Percentiles rank a stretch among this genome's conserved stretches.
Conservation (phyloP, 2,888 invertebrate genomes). For the Linnaemya tessellans region DNA sequence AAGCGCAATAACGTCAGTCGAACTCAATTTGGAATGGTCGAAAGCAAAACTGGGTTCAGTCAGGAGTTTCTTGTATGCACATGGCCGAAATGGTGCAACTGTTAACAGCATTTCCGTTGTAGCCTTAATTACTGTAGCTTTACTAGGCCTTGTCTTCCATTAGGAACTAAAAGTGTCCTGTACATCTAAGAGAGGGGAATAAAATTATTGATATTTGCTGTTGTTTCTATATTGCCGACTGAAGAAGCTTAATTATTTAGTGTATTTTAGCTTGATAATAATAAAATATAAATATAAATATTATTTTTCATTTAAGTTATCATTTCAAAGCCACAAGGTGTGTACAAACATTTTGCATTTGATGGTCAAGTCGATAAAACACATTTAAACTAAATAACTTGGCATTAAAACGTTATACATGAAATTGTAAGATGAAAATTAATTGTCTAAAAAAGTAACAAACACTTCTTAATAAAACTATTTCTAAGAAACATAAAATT, state of each 20-base stretch:
- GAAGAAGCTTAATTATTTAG: not conserved
- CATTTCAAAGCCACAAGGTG: too few relatives aligned
- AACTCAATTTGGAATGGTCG: slow-evolving; percentile 81
- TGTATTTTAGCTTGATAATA: too few relatives aligned
- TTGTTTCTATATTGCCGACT: not conserved
- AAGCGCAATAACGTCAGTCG: slow-evolving; percentile 75
- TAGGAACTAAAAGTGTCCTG: slow-evolving; percentile 59
- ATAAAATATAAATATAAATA: too few relatives aligned
- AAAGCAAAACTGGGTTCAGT: slow-evolving; percentile 75
- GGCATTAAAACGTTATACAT: too few relatives aligned
- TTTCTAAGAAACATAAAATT: too few relatives aligned
- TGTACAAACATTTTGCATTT: too few relatives aligned
- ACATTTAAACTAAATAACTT: too few relatives aligned
- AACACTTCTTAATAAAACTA: too few relatives aligned
- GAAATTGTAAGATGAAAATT: too few relatives aligned
- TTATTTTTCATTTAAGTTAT: too few relatives aligned
- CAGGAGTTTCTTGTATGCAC: slow-evolving; percentile 74
- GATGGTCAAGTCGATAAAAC: too few relatives aligned
- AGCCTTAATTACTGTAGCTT: slow-evolving; percentile 74
- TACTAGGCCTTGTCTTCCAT: slow-evolving; percentile 72
- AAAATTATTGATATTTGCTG: not conserved
- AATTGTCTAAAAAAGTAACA: too few relatives aligned
- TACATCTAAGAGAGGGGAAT: not conserved
- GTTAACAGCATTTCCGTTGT: slow-evolving; percentile 74
- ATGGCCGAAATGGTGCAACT: slow-evolving; percentile 73